These are phyloP conservation scores for Tetrapedia diversipes DNA, from an alignment of 2,888 invertebrate species.

Conservation along the genomic window DNA sequence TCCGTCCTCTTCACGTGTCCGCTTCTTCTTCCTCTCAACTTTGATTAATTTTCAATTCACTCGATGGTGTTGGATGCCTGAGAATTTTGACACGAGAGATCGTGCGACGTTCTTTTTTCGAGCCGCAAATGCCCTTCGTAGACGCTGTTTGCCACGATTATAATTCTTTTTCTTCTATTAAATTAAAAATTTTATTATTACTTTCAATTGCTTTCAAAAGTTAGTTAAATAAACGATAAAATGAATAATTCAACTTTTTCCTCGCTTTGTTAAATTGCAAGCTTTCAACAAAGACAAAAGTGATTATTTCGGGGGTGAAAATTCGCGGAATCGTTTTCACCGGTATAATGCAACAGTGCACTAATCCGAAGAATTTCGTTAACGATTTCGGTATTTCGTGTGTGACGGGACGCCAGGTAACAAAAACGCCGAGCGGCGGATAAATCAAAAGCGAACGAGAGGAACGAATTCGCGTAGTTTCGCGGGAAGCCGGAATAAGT, in stretches of 20 bases:
- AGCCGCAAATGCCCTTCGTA: too few species aligned
- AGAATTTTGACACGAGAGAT: not conserved
- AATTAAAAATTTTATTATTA: too few species aligned
- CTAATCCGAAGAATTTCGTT: not conserved
- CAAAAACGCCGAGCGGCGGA: not conserved
- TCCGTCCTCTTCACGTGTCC: too few species aligned
- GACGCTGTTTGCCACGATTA: too few species aligned
- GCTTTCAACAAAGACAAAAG: not conserved
- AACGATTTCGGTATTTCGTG: not conserved
- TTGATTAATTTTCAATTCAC: not conserved
- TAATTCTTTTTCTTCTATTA: too few species aligned
- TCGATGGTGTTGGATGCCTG: not conserved
- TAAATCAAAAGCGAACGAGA: slow-evolving; percentile 2
- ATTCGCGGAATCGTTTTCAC: not conserved
- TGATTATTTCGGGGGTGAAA: slow-evolving; percentile 6
- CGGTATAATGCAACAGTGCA: not conserved
- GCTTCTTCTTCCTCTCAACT: not conserved
- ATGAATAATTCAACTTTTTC: too few species aligned
- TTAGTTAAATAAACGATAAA: too few species aligned
- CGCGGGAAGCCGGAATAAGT: slow-evolving; percentile 10
- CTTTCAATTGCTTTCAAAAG: too few species aligned
- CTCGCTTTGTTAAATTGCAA: too few species aligned
- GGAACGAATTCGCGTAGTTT: slow-evolving; percentile 2
- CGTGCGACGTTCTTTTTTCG: not conserved
- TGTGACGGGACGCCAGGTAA: not conserved